These are phyloP conservation scores for Venustaconcha ellipsiformis DNA, from an alignment of 1,140 invertebrate species.

Conservation along the genomic window DNA sequence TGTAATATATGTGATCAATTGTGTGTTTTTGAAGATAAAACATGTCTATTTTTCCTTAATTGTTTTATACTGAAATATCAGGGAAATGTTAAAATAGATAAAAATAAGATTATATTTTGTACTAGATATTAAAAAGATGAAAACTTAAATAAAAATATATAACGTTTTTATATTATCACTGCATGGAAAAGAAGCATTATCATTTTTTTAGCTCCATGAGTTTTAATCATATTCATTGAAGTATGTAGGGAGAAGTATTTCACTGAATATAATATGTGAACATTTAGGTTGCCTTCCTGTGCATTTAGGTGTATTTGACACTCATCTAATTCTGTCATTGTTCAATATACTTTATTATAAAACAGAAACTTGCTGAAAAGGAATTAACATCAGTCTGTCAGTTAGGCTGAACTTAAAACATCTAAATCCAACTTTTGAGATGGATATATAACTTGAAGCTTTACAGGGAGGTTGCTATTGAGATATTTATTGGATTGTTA, in stretches of 20 bases:
- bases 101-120: constrained; percentile 35
- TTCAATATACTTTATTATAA: background rate
- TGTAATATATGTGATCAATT: background rate
- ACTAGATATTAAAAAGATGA: constrained; percentile 26
- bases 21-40: background rate
- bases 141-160: constrained; percentile 14
- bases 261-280: background rate
- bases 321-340: background rate
- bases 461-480: too few species aligned
- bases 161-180: constrained; percentile 4
- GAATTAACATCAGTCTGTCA: too few species aligned
- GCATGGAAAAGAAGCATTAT: background rate
- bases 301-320: background rate
- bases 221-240: constrained; percentile 2
- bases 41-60: constrained; percentile 11
- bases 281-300: background rate
- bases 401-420: too few species aligned
- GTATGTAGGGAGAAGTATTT: background rate
- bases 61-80: constrained; percentile 29
- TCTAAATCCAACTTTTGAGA: too few species aligned
- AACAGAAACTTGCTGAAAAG: too few species aligned
- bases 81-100: constrained; percentile 29
- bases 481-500: too few species aligned
- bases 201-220: background rate
- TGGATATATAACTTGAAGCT: too few species aligned